Percentiles rank a stretch among this genome's conserved stretches.
Conservation (phyloP, 2,113 vertebrate genomes). For the Dromaius novaehollandiae region DNA sequence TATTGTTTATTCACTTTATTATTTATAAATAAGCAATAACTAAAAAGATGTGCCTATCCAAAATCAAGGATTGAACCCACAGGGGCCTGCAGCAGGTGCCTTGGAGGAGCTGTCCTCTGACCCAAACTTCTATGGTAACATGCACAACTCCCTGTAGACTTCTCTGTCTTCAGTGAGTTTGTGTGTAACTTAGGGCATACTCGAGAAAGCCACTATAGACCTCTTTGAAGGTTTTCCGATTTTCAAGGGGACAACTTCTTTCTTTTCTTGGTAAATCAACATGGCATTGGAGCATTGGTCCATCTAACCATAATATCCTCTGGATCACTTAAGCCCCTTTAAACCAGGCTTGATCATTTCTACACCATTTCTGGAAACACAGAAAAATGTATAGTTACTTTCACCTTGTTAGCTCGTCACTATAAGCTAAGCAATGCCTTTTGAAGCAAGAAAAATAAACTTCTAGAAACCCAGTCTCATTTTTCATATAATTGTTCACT, state of each 20-base stretch:
- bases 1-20: no score
- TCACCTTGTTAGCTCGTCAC: neutral
- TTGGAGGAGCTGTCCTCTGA: neutral
- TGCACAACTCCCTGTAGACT: neutral
- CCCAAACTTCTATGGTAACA: neutral
- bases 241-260: neutral
- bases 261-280: neutral
- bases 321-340: neutral
- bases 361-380: neutral
- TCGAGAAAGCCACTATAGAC: neutral
- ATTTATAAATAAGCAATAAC: neutral
- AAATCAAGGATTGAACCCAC: neutral
- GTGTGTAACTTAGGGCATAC: neutral
- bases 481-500: neutral
- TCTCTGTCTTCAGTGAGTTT: neutral
- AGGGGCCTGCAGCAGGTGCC: neutral
- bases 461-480: neutral
- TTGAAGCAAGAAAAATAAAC: neutral
- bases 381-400: neutral
- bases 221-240: neutral
- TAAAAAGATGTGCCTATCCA: neutral
- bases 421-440: neutral
- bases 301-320: neutral
- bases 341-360: neutral
- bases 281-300: neutral